Evolutionary conservation across 2,113 vertebrate species (phyloP).

Genomic region (Pachyramphus minor): DNA sequence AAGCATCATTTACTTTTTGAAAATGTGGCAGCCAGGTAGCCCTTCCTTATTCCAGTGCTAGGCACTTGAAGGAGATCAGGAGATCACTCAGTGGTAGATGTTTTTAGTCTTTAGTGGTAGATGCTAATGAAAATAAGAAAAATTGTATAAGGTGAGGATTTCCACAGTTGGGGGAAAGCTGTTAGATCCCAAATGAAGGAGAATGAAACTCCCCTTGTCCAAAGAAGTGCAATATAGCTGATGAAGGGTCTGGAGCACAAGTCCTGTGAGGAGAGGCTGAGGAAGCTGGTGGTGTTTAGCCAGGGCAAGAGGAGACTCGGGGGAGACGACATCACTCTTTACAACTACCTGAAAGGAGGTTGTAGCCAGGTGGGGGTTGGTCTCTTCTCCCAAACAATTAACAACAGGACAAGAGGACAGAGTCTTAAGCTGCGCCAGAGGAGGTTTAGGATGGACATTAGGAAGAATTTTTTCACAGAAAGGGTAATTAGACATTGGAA

Average conservation of each 20-base stretch:
- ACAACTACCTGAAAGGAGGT: not conserved
- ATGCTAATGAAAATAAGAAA: not conserved
- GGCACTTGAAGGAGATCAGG: not conserved
- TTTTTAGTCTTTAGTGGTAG: not conserved
- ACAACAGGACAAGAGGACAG: not conserved
- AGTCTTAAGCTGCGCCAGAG: not conserved
- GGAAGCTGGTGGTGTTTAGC: not conserved
- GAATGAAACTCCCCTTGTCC: not conserved
- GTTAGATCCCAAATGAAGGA: not conserved
- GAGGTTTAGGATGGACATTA: not conserved
- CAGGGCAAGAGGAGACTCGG: not conserved
- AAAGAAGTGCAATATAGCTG: not conserved
- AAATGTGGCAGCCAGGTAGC: not conserved
- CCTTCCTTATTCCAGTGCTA: not conserved
- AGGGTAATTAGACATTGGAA: not conserved
- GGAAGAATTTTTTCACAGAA: not conserved
- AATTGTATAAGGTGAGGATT: not conserved
- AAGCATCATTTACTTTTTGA: not conserved
- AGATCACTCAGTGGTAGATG: not conserved
- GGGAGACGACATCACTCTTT: not conserved
- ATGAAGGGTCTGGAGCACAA: not conserved
- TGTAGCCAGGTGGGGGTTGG: fast-evolving
- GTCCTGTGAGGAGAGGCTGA: not conserved
- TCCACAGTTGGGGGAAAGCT: not conserved
- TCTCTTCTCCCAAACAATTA: not conserved